Evolutionary conservation across 1,140 invertebrate species (phyloP).

Genomic region (Drosophila biarmipes): DNA sequence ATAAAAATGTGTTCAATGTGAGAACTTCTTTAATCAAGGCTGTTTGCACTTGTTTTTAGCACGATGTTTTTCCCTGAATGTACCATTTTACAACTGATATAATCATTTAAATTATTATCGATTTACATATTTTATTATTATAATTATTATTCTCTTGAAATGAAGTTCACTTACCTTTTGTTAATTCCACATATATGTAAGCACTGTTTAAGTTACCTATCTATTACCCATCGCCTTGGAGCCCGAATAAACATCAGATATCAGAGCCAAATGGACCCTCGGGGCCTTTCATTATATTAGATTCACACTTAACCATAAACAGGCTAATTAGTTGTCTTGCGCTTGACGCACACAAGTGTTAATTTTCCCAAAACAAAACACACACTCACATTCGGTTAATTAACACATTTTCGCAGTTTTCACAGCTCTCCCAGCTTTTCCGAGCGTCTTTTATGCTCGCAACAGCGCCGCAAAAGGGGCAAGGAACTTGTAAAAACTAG

Average conservation of each 20-base stretch:
- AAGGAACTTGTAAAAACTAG: constrained; percentile 32
- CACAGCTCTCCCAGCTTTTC: constrained; percentile 48
- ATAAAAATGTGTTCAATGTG: no score
- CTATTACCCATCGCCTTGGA: no score
- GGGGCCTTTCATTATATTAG: constrained; percentile 18
- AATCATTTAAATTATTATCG: no score
- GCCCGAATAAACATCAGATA: constrained; percentile 7
- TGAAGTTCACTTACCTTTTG: no score
- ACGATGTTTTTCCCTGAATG: no score
- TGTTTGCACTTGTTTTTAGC: no score
- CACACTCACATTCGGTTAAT: constrained; percentile 49
- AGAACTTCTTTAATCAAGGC: no score
- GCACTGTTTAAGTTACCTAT: no score
- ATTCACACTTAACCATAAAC: constrained; percentile 30
- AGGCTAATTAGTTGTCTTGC: constrained; percentile 35
- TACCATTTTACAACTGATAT: no score
- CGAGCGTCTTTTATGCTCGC: constrained; percentile 10
- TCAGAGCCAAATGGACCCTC: background rate
- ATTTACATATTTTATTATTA: no score
- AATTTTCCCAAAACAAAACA: constrained; percentile 62
- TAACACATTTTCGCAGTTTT: constrained; percentile 68
- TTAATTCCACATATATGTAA: no score
- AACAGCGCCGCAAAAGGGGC: constrained; percentile 7
- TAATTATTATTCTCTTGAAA: no score
- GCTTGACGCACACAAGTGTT: constrained; percentile 53